Percentiles rank a stretch among this genome's conserved stretches.
These are phyloP conservation scores for Lepidostoma basale DNA, from an alignment of 1,140 invertebrate species.

Conservation along the genomic window DNA sequence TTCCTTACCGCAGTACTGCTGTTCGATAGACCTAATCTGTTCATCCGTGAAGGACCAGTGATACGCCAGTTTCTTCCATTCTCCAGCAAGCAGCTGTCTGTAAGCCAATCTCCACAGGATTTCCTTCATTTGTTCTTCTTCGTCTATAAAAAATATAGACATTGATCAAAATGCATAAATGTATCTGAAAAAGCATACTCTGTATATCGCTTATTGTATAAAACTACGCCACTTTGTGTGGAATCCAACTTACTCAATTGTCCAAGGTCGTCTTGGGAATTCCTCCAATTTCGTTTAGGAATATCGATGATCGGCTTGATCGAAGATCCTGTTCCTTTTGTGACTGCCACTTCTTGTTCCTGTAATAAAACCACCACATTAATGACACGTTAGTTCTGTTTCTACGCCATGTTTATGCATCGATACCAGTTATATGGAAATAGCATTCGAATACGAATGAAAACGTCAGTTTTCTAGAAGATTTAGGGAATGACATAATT, in stretches of 20 bases:
- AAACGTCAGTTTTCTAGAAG: too few species aligned
- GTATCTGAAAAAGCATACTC: too few species aligned
- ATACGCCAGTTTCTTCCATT: slow-evolving; percentile 74
- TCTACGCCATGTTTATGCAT: too few species aligned
- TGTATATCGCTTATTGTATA: too few species aligned
- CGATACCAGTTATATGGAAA: too few species aligned
- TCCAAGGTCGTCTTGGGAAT: slow-evolving; percentile 51
- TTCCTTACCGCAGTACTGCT: slow-evolving; percentile 72
- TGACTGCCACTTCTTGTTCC: slow-evolving; percentile 47
- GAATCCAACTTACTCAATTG: slow-evolving; percentile 37
- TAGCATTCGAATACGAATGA: too few species aligned
- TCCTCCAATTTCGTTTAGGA: slow-evolving; percentile 51
- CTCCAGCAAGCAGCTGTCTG: slow-evolving; percentile 67
- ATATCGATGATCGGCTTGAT: slow-evolving; percentile 48
- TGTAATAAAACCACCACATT: slow-evolving; percentile 38
- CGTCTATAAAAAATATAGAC: slow-evolving; percentile 37
- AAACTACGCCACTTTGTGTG: too few species aligned
- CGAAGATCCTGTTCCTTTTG: slow-evolving; percentile 45
- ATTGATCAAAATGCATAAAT: too few species aligned
- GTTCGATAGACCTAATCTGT: slow-evolving; percentile 75
- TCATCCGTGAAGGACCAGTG: slow-evolving; percentile 77
- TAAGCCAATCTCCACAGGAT: slow-evolving; percentile 73
- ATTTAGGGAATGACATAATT: too few species aligned
- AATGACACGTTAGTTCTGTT: too few species aligned
- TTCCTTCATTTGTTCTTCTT: slow-evolving; percentile 58